Evolutionary conservation across 2,797 vertebrate species (phyloP).

Genomic region (Megalops cyprinoides): DNA sequence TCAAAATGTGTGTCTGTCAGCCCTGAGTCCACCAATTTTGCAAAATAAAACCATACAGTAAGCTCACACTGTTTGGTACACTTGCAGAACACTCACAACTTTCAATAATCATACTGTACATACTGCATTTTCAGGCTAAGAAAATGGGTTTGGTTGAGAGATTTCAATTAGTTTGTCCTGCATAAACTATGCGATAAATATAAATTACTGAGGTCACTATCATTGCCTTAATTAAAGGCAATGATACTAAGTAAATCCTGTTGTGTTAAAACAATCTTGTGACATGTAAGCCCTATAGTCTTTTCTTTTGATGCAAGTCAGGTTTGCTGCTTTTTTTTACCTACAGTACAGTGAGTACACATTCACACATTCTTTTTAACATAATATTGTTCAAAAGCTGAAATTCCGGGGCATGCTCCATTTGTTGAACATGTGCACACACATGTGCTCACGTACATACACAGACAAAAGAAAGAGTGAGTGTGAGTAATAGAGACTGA

Average conservation of each 20-base stretch:
- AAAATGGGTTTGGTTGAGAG: not conserved
- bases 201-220: too few relatives aligned
- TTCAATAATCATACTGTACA: not conserved
- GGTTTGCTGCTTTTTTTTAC: not conserved
- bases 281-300: too few relatives aligned
- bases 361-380: too few relatives aligned
- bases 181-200: too few relatives aligned
- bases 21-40: not conserved
- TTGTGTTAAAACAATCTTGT: too few relatives aligned
- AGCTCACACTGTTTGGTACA: not conserved
- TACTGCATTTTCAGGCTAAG: not conserved
- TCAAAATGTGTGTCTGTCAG: not conserved
- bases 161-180: not conserved
- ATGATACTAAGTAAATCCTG: too few relatives aligned
- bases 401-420: not conserved
- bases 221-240: not conserved
- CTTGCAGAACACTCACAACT: not conserved
- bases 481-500: not conserved
- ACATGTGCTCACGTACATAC: too few relatives aligned
- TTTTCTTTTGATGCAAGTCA: not conserved
- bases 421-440: not conserved
- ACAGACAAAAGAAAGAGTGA: not conserved
- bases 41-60: constrained; percentile 5
- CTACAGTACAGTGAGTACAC: not conserved
- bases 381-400: not conserved